Base-by-base conservation (phyloP, 2,888 invertebrate genomes). In the Frankliniella fusca region DNA sequence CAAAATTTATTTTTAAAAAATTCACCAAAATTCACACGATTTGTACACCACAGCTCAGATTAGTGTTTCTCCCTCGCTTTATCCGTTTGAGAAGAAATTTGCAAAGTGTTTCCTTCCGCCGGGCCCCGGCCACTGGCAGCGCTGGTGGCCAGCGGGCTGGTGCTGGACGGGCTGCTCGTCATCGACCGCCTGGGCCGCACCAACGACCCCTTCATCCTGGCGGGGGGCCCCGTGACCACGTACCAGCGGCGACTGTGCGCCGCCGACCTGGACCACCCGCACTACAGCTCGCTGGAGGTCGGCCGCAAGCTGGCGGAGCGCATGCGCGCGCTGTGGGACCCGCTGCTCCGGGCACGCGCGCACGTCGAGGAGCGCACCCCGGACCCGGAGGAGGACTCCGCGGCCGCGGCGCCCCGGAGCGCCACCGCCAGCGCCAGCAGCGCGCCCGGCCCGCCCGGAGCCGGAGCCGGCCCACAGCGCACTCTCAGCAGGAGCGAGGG, bases 191-290 rank as follows among this genome's bases (percentile, higher is more conserved):
- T 76, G 27, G 70, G 70, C 70, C 70, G 70, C 70, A 76, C 70
- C 70, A 76, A 76, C 70, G 70, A 76, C 70, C 70, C 70, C 70
- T 76, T 76, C 70, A 76, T 76, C 70, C 70, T 27, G 70, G 70
- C 70, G 9, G 70, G 70, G 27, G 70, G 70, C 27, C 23, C 70
- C 23, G 70, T 23, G 23, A 76, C 70, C 70, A 76, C 70, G 23
- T 76, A 76, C 70, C 70, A 76, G 70, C 70, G 70, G 23, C 23
- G 27, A 27, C 70, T 76, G 70, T 9, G 70, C 70, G 70, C 70
- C 27, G 70, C 70, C 3, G 70, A 76, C 70, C 23, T 76, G 70
- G 70, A 76, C 70, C 70, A 76, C 70, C 70, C 23, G 10, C 27
- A 76, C 27, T 76, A 76, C 70, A 76, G 70, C 70, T 23, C 23